Evolutionary conservation across 2,888 invertebrate species (phyloP).

Genomic region (Dynastes grantii): DNA sequence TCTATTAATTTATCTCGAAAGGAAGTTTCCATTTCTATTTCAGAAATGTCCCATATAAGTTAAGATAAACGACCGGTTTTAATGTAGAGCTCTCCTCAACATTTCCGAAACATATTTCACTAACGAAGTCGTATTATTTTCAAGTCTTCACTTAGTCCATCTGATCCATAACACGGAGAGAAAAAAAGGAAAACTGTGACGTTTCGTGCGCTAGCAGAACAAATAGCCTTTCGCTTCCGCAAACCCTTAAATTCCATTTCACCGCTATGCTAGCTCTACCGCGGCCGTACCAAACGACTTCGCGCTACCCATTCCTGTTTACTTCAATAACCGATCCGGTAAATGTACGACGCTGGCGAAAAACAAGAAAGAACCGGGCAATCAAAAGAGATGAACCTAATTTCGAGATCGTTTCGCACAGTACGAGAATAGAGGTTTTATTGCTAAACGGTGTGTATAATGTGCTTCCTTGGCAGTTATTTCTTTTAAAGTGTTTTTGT

Average conservation of each 20-base stretch:
- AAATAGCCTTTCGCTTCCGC: slow-evolving; percentile 28
- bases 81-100: background rate
- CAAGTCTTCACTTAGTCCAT: slow-evolving; percentile 11
- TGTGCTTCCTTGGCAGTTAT: slow-evolving; percentile 28
- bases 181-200: background rate
- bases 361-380: slow-evolving; percentile 36
- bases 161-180: slow-evolving; percentile 6
- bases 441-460: slow-evolving; percentile 46
- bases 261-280: slow-evolving; percentile 11
- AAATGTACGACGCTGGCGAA: slow-evolving; percentile 4
- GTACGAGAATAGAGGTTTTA: slow-evolving; percentile 33
- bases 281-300: background rate
- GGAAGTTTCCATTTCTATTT: too few relatives aligned
- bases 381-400: slow-evolving; percentile 45
- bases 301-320: slow-evolving; percentile 24
- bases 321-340: slow-evolving; percentile 32
- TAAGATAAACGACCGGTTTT: too few relatives aligned
- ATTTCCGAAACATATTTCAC: slow-evolving; percentile 29
- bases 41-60: too few relatives aligned
- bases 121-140: slow-evolving; percentile 36
- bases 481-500: slow-evolving; percentile 29
- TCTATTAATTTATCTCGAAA: too few relatives aligned
- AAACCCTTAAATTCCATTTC: slow-evolving; percentile 40
- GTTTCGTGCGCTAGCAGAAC: slow-evolving; percentile 14
- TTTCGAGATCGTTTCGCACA: slow-evolving; percentile 30